Evolutionary conservation across 2,797 vertebrate species (phyloP), one percentile per base, ranked within the genome.

Genomic region (Hoplostethus mediterraneus): DNA sequence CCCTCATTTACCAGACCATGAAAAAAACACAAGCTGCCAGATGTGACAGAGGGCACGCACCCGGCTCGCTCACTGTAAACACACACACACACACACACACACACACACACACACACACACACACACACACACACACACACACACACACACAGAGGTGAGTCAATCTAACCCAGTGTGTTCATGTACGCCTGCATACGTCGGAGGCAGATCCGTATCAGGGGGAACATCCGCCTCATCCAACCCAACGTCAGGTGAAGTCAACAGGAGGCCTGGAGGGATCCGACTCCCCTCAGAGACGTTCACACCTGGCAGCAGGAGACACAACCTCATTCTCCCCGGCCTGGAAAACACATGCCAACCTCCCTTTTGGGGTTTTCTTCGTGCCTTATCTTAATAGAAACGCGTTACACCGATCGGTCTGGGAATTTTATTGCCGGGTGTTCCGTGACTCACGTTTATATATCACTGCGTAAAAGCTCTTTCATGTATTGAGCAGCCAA

Each of bases 1-100:
- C 83, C 86, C 72, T 79, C 77, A 86, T 91, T 89, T 91, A 91
- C 81, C 90, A 88, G 85, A 74, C 86, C 83, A 82, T 89, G 81
- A 90, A 92, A 91, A 76, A 85, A 90, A 67, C 82, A 83, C 90
- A 90, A 71, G 75, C 83, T 82, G 81, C 90, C 92, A 93, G 87
- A 91, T 92, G 92, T 89, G 86, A 89, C 85, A 84, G 84, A 85
- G 83, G 79, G 81, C 86, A 83, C 58, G 68, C 84, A 89, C 77
- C 71, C 66, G 75, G 53, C 84, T 73, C 60, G 36, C 81, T 86
- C 80, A 78, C 81, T 62, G 76, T 84, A 83, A 87, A 88, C 67
- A 82, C 21, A 81, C 74, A 74, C 60, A 73, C 59, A 75, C 68
- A 77, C 71, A 78, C 67, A 74, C 57, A 75, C 52, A 75, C 75